Evolutionary conservation across 1,140 invertebrate genomes (phyloP).

Genomic region (Drosophila bocki): DNA sequence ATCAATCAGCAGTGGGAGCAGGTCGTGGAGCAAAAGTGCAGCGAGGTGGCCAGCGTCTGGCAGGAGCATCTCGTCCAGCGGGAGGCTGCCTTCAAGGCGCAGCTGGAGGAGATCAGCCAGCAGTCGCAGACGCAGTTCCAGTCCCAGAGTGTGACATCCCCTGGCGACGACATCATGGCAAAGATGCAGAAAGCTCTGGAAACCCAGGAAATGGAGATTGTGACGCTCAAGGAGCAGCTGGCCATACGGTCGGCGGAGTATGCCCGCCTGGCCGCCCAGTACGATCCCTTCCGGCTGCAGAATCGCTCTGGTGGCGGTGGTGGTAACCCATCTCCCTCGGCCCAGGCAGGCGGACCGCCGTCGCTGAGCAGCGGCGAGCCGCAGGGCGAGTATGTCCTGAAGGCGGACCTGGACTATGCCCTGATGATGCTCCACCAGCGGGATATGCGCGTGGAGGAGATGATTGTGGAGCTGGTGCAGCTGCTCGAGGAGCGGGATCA

Average conservation of each 20-base stretch:
- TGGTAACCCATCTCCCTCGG: conserved; percentile 15
- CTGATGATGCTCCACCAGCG: conserved; percentile 94
- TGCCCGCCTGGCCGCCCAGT: conserved; percentile 81
- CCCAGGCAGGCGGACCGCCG: conserved; percentile 18
- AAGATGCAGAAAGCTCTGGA: conserved; percentile 87
- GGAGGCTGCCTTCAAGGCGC: conserved; percentile 86
- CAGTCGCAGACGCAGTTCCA: conserved; percentile 6
- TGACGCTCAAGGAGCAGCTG: conserved; percentile 88
- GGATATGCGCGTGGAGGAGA: conserved; percentile 94
- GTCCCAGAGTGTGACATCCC: neutral
- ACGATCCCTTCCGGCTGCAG: conserved; percentile 82
- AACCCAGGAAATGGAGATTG: conserved; percentile 89
- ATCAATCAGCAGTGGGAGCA: conserved; percentile 85
- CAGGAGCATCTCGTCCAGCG: conserved; percentile 87
- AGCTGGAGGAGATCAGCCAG: conserved; percentile 47
- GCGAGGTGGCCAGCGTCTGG: conserved; percentile 88
- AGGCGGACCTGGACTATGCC: conserved; percentile 92
- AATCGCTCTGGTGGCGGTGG: conserved; percentile 42
- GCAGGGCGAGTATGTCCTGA: conserved; percentile 76
- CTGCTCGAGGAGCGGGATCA: conserved; percentile 94
- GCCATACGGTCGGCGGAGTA: conserved; percentile 86
- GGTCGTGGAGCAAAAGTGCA: conserved; percentile 87
- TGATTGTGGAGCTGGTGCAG: conserved; percentile 93
- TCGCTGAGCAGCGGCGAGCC: conserved; percentile 42
- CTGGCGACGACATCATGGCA: conserved; percentile 25